phyloP scores from a whole-genome alignment of 2,113 vertebrate genomes.

The Muntiacus muntjak region DNA sequence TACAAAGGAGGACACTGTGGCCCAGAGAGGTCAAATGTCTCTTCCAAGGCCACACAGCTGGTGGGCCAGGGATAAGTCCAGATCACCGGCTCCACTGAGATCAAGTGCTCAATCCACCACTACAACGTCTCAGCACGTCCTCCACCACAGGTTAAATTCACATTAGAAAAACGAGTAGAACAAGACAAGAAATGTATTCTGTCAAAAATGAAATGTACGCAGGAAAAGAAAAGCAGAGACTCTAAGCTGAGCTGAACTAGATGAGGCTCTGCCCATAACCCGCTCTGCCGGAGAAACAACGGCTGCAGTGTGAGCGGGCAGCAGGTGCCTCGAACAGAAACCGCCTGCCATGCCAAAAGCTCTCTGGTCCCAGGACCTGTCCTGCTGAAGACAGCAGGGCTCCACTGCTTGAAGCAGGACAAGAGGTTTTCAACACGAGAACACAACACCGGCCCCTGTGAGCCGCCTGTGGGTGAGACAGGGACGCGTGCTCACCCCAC shows the following conservation, averaged over 20 bases:
- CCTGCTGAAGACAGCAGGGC: background rate
- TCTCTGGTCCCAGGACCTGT: background rate
- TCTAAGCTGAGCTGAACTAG: background rate
- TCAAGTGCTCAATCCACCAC: background rate
- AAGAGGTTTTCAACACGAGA: background rate
- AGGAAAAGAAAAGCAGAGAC: background rate
- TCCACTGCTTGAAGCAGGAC: background rate
- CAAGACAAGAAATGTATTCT: background rate
- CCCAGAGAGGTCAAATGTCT: background rate
- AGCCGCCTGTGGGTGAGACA: background rate
- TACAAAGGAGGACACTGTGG: background rate
- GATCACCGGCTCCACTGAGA: background rate
- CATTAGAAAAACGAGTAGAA: constrained; percentile 1
- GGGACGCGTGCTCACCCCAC: background rate
- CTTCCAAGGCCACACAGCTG: background rate
- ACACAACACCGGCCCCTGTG: background rate
- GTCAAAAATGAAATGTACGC: constrained; percentile 1
- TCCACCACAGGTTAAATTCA: background rate
- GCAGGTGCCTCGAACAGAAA: constrained; percentile 40
- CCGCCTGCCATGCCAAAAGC: background rate
- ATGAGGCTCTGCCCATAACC: background rate
- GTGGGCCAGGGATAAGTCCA: background rate
- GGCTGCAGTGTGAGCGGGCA: background rate
- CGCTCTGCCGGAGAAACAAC: background rate
- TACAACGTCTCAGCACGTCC: accelerated